These are phyloP conservation scores for Mus minutoides DNA, from an alignment of 2,797 vertebrate species.

Conservation along the genomic window DNA sequence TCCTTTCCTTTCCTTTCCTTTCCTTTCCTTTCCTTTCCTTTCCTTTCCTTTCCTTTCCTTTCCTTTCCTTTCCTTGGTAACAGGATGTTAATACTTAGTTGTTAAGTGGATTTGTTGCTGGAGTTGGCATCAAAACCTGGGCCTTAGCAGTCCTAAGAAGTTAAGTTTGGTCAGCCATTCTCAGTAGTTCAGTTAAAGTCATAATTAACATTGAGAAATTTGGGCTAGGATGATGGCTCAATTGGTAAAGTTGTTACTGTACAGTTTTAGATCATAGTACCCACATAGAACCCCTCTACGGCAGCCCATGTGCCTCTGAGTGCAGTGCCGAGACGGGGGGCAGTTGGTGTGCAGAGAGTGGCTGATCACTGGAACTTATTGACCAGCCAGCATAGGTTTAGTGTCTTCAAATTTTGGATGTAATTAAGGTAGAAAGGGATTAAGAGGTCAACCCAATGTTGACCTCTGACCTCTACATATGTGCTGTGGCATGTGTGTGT, in stretches of 20 bases:
- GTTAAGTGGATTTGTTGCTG: not conserved
- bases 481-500: not conserved
- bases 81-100: constrained; percentile 2
- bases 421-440: not conserved
- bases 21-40: not conserved
- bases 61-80: not conserved
- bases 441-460: not conserved
- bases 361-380: not conserved
- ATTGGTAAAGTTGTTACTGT: not conserved
- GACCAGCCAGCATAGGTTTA: not conserved
- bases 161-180: not conserved
- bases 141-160: not conserved
- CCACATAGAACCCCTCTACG: not conserved
- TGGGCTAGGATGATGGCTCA: not conserved
- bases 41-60: not conserved
- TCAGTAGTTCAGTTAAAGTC: not conserved
- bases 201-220: not conserved
- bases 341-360: not conserved
- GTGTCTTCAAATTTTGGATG: not conserved
- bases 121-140: not conserved
- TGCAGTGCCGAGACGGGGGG: too few species aligned
- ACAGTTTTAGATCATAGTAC: not conserved
- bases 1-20: not conserved
- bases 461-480: not conserved
- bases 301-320: too few species aligned